Evolutionary conservation across 2,888 invertebrate species (phyloP), one percentile per base, ranked within the genome.

Genomic region (Ernsta delagoae): DNA sequence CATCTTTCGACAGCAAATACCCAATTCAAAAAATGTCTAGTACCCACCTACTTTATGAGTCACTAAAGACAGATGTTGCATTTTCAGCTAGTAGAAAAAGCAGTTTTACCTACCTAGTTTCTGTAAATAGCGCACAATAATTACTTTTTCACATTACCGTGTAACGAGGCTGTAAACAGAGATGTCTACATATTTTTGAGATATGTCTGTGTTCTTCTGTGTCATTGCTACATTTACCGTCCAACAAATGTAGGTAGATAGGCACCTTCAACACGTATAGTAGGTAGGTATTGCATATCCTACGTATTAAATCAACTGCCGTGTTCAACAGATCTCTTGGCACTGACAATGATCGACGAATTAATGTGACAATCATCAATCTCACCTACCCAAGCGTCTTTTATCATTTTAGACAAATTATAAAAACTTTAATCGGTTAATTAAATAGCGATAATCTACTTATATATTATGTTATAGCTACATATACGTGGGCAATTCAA

Each of bases 91-190:
- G 63, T 69, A 24, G 9, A 50, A 50, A 68, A 62, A 57, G 57
- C 59, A 64, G 70, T 59, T 65, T 61, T 59, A 36, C 36, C 36
- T 59, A 36, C 36, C 36, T 36, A 59, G 70, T 54, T n/a, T 69
- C 57, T 31, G 61, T 57, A 85, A 81, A 79, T 82, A 75, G 83
- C 78, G 77, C 82, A 56, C 54, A 78, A 71, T 71, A 65, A 72
- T 70, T 74, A 75, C 72, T 79, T 76, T 76, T 72, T 70, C 72
- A 64, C 74, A 69, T 73, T 71, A 72, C 72, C 75, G 70, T 74
- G 64, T 72, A 12, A 72, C 73, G 24, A 24, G 24, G 24, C 78
- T 78, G 80, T 78, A 77, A 70, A 77, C 78, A 78, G 75, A 77
- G 72, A 12, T 53, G 41, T 41, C 62, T 56, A 43, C 70, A 71